These are phyloP conservation scores for Amiota mariae DNA, from an alignment of 2,888 invertebrate species.

Conservation along the genomic window DNA sequence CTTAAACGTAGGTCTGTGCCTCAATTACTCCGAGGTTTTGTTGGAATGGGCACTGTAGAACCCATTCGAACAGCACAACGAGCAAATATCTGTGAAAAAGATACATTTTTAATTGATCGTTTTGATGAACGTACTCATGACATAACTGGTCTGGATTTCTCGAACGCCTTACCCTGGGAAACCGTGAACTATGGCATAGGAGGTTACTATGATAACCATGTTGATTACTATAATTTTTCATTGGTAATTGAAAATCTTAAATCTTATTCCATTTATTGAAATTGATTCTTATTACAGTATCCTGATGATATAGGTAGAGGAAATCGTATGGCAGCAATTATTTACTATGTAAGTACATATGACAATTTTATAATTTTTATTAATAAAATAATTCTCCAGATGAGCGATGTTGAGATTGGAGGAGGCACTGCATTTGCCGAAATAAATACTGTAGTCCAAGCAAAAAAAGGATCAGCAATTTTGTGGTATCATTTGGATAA, in stretches of 20 bases:
- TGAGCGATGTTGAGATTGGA: conserved; percentile 94
- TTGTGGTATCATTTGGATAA: conserved; percentile 47
- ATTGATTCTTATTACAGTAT: not conserved
- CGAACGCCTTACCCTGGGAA: conserved; percentile 46
- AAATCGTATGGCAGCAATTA: not conserved
- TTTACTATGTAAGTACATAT: conserved; percentile 12
- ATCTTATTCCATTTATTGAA: too few relatives aligned
- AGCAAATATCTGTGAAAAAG: too few relatives aligned
- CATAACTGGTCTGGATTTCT: conserved; percentile 50
- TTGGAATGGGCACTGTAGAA: not conserved
- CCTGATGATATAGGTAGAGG: not conserved
- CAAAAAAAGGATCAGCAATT: conserved; percentile 78
- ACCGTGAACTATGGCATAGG: conserved; percentile 59
- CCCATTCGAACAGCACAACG: not conserved
- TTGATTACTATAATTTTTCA: conserved; percentile 55
- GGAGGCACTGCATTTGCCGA: conserved; percentile 96
- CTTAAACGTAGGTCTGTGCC: conserved; percentile 47
- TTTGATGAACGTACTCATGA: conserved; percentile 49
- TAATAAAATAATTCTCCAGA: conserved; percentile 75
- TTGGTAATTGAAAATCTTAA: conserved; percentile 60
- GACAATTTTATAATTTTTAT: too few relatives aligned
- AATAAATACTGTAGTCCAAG: conserved; percentile 86
- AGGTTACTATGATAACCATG: conserved; percentile 55
- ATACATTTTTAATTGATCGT: conserved; percentile 12
- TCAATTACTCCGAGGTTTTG: conserved; percentile 37